Percentiles rank a stretch among this genome's conserved stretches.
Conservation (phyloP, 2,888 invertebrate genomes). For the Ormyrus nitidulus region DNA sequence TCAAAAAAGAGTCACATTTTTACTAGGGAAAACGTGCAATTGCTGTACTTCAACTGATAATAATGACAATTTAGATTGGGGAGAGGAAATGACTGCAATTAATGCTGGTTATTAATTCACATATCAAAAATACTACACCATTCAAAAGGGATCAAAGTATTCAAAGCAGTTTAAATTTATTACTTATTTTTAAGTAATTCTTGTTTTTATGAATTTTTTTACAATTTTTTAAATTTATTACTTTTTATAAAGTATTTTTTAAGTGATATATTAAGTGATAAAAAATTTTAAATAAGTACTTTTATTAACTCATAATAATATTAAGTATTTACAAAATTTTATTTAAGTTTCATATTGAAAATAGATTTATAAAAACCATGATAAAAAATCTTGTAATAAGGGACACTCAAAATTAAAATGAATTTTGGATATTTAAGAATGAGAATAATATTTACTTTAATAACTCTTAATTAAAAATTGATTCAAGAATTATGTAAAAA, state of each 20-base stretch:
- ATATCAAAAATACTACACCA: conserved; percentile 7
- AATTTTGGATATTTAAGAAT: neutral
- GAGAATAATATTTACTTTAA: conserved; percentile 28
- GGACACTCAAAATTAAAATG: neutral
- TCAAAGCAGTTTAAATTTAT: conserved; percentile 9
- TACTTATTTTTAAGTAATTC: neutral
- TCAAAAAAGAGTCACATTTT: conserved; percentile 87
- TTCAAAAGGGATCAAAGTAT: conserved; percentile 1
- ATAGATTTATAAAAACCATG: neutral
- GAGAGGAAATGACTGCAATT: conserved; percentile 92
- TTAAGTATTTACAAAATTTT: neutral
- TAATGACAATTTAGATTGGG: conserved; percentile 88
- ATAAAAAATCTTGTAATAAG: too few species aligned
- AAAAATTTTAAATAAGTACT: neutral
- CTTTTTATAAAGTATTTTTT: conserved; percentile 4
- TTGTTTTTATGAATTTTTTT: conserved; percentile 16
- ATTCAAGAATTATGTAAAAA: neutral
- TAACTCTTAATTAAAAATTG: conserved; percentile 1
- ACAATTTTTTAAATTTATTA: conserved; percentile 13
- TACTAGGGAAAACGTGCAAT: conserved; percentile 86
- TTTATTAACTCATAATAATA: neutral
- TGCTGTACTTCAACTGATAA: conserved; percentile 80
- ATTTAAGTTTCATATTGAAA: neutral
- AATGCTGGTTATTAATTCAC: conserved; percentile 79
- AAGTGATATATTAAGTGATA: neutral